These are phyloP conservation scores for Eumacrocentrus americanus DNA, from an alignment of 2,888 invertebrate genomes.

Conservation along the genomic window DNA sequence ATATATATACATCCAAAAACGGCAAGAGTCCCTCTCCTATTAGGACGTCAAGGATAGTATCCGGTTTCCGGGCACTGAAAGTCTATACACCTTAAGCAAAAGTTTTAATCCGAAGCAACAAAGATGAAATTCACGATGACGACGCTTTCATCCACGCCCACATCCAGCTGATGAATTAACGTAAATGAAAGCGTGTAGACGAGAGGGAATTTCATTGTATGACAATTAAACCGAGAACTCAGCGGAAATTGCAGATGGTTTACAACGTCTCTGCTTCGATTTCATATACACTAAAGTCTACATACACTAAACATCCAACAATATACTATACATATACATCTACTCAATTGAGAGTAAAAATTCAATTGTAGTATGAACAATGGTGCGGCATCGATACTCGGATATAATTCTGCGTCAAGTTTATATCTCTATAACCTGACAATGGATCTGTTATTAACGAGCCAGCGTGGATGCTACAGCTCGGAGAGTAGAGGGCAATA, in stretches of 20 bases:
- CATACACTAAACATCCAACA: background rate
- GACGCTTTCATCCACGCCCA: background rate
- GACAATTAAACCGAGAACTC: background rate
- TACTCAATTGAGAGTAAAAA: background rate
- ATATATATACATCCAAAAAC: slow-evolving; percentile 5
- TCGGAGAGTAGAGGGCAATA: background rate
- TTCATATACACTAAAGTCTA: background rate
- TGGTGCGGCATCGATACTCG: slow-evolving; percentile 22
- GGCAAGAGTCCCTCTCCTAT: background rate
- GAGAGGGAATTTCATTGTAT: background rate
- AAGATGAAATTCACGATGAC: background rate
- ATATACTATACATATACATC: too few relatives aligned
- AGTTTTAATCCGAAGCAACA: background rate
- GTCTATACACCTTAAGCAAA: too few relatives aligned
- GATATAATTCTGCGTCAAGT: background rate
- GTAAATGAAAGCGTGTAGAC: background rate
- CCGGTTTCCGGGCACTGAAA: too few relatives aligned
- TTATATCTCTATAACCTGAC: slow-evolving; percentile 7
- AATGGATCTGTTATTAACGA: slow-evolving; percentile 28
- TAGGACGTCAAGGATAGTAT: background rate
- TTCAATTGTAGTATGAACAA: slow-evolving; percentile 16
- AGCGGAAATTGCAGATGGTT: background rate
- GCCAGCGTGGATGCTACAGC: slow-evolving; percentile 14
- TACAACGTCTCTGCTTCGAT: slow-evolving; percentile 1
- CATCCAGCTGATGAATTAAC: background rate